Percentiles rank a stretch among this genome's conserved stretches.
Evolutionary conservation across 2,113 vertebrate species (phyloP).

Genomic region (Triplophysa dalaica): DNA sequence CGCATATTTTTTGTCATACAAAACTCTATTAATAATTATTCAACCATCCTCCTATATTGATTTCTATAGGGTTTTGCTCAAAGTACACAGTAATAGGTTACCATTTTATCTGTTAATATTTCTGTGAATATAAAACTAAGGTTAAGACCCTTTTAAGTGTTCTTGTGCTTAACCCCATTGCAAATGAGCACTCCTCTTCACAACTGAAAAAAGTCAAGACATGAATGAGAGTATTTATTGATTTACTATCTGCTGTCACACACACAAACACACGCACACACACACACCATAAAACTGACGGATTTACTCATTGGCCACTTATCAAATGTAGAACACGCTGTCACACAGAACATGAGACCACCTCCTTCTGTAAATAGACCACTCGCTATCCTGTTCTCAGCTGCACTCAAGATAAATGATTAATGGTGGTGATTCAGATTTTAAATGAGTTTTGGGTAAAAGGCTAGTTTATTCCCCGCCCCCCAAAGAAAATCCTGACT

Average conservation of each 20-base stretch:
- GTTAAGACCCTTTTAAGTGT: conserved; percentile 31
- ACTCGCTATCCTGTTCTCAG: neutral
- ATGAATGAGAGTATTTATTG: conserved; percentile 30
- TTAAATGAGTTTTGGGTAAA: conserved; percentile 34
- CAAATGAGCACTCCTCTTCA: neutral
- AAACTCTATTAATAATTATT: conserved; percentile 52
- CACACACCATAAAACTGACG: conserved; percentile 12
- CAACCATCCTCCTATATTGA: conserved; percentile 29
- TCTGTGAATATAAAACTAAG: conserved; percentile 44
- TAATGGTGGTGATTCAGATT: conserved; percentile 52
- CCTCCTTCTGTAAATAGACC: conserved; percentile 52
- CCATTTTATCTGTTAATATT: conserved; percentile 48
- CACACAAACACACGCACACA: neutral
- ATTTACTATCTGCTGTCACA: conserved; percentile 33
- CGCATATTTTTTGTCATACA: conserved; percentile 13
- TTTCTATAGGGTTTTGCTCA: conserved; percentile 44
- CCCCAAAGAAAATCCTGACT: no score
- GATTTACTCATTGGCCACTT: conserved; percentile 15
- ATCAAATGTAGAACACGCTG: conserved; percentile 21
- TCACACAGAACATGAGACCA: conserved; percentile 4
- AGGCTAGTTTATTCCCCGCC: conserved; percentile 11
- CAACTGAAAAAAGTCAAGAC: conserved; percentile 18
- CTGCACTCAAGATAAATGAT: conserved; percentile 21
- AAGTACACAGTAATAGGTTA: conserved; percentile 53
- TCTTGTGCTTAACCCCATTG: conserved; percentile 1